Evolutionary conservation across 2,888 invertebrate species (phyloP).

Genomic region (Amaurobius ferox): DNA sequence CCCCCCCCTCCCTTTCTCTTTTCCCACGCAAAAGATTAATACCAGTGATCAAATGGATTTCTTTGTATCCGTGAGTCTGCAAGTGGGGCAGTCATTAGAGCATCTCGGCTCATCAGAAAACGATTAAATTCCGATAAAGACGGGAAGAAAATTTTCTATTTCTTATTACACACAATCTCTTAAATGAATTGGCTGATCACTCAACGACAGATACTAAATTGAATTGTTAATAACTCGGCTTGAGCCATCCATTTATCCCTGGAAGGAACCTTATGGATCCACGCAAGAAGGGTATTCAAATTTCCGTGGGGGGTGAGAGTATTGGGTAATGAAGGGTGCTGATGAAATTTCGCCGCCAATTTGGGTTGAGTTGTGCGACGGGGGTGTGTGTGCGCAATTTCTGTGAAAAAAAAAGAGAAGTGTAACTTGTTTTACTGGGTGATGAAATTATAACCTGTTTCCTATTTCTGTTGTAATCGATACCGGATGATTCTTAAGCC

Average conservation of each 20-base stretch:
- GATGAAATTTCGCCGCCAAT: background rate
- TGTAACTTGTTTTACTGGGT: no score
- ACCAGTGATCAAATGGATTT: conserved; percentile 14
- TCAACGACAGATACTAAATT: conserved; percentile 13
- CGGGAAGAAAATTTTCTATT: conserved; percentile 11
- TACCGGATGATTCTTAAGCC: no score
- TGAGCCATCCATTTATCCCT: background rate
- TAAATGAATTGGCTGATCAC: conserved; percentile 20
- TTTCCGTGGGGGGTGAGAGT: background rate
- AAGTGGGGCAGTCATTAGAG: conserved; percentile 12
- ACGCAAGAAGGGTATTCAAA: background rate
- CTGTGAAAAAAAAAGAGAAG: no score
- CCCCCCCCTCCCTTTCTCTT: background rate
- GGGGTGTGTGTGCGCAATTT: no score
- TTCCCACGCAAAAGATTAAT: background rate
- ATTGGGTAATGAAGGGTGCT: background rate
- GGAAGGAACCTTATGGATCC: background rate
- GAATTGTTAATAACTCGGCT: background rate
- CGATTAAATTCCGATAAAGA: conserved; percentile 29
- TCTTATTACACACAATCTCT: conserved; percentile 15
- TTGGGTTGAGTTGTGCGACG: background rate
- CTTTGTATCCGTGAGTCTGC: background rate
- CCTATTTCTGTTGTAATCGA: no score
- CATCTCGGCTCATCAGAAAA: conserved; percentile 18
- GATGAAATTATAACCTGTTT: no score